These are phyloP conservation scores for Congeria kusceri DNA, from an alignment of 2,888 invertebrate species.

Conservation along the genomic window DNA sequence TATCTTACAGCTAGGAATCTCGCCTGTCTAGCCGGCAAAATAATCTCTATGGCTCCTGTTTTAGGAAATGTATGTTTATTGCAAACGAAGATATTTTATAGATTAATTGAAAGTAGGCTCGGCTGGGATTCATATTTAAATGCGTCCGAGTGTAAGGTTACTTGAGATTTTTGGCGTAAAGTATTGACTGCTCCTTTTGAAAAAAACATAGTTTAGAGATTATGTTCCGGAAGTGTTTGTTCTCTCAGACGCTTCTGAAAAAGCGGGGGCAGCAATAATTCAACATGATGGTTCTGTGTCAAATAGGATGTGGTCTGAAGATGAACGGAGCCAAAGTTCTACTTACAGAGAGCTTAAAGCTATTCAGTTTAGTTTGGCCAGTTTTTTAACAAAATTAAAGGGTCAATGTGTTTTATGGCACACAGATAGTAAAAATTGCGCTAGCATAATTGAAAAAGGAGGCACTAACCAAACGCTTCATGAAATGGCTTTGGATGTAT, in stretches of 20 bases:
- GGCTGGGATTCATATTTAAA: too few species aligned
- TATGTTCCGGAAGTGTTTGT: neutral
- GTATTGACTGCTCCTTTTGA: neutral
- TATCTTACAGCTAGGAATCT: too few species aligned
- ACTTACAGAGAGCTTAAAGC: slow-evolving; percentile 1
- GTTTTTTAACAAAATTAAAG: neutral
- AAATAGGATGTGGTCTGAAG: neutral
- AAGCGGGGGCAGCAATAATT: slow-evolving; percentile 3
- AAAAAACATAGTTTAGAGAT: slow-evolving; percentile 1
- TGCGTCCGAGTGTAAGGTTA: too few species aligned
- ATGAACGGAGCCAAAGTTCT: neutral
- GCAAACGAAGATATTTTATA: too few species aligned
- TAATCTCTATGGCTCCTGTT: too few species aligned
- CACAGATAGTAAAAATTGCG: slow-evolving; percentile 10
- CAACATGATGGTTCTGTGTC: too few species aligned
- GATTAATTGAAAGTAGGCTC: too few species aligned
- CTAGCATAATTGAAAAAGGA: neutral
- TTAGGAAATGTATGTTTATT: too few species aligned
- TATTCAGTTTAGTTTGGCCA: neutral
- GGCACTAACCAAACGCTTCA: neutral
- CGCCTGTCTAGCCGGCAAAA: too few species aligned
- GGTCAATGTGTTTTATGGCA: neutral
- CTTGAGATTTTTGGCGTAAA: too few species aligned
- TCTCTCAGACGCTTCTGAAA: slow-evolving; percentile 9
- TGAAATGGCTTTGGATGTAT: neutral